Conservation (phyloP, 2,888 invertebrate genomes). For the Coleophora flavipennella region DNA sequence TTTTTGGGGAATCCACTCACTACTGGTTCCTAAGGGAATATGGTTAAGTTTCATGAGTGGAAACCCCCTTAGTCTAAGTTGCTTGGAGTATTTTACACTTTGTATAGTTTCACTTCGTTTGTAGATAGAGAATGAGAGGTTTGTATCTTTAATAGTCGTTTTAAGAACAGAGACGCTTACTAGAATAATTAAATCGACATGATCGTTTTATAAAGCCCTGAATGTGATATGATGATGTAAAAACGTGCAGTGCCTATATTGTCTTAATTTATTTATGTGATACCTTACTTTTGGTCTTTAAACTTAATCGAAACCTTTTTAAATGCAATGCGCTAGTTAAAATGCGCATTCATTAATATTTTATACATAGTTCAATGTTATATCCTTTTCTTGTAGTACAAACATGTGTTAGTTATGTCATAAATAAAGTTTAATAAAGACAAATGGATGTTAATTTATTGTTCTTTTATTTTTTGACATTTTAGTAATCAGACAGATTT, state of each 20-base stretch:
- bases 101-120: background rate
- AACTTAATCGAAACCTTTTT: slow-evolving; percentile 34
- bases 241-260: slow-evolving; percentile 69
- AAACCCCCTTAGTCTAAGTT: too few species aligned
- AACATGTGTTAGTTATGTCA: slow-evolving; percentile 46
- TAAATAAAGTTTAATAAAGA: slow-evolving; percentile 61
- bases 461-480: slow-evolving; percentile 12
- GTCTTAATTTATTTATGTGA: slow-evolving; percentile 47
- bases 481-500: too few species aligned
- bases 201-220: slow-evolving; percentile 50
- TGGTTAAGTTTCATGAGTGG: too few species aligned
- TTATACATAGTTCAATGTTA: slow-evolving; percentile 50
- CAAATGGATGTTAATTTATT: slow-evolving; percentile 55
- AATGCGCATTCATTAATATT: slow-evolving; percentile 40
- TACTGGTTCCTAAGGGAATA: too few species aligned
- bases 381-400: slow-evolving; percentile 67
- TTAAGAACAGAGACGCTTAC: slow-evolving; percentile 68
- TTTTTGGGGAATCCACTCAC: too few species aligned
- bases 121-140: slow-evolving; percentile 18
- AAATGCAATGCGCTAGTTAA: slow-evolving; percentile 29
- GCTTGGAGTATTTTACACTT: too few species aligned
- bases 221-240: slow-evolving; percentile 63
- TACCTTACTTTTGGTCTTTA: slow-evolving; percentile 22
- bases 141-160: slow-evolving; percentile 49
- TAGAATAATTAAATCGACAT: slow-evolving; percentile 55